Conservation (phyloP, 2,797 vertebrate species). For the Chelon auratus region DNA sequence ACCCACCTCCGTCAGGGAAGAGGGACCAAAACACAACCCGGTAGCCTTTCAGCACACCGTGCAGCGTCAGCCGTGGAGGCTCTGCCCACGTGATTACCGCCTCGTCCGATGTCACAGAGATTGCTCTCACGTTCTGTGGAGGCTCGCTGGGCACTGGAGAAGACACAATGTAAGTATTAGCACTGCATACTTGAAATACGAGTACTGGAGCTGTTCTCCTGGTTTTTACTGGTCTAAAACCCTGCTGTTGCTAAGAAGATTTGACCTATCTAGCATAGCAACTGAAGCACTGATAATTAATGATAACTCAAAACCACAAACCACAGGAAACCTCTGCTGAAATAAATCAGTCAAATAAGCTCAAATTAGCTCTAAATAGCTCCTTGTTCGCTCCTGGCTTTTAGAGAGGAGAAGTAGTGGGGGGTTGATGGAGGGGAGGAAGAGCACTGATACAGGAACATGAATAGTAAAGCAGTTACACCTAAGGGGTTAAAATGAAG, state of each 20-base stretch:
- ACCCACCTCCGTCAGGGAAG: conserved; percentile 96
- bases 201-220: conserved; percentile 4
- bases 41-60: conserved; percentile 97
- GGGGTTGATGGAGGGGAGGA: conserved; percentile 25
- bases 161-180: conserved; percentile 10
- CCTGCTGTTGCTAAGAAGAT: conserved; percentile 31
- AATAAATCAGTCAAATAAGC: conserved; percentile 67
- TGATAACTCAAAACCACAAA: conserved; percentile 47
- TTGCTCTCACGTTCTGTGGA: conserved; percentile 94
- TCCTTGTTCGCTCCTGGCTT: conserved; percentile 57
- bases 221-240: conserved; percentile 8
- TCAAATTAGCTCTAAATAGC: conserved; percentile 63
- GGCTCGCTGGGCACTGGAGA: conserved; percentile 95
- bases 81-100: conserved; percentile 97
- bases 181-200: not conserved
- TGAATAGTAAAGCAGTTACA: conserved; percentile 59
- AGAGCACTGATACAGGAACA: conserved; percentile 20
- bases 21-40: conserved; percentile 97
- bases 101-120: conserved; percentile 97
- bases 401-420: conserved; percentile 37
- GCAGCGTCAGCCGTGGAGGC: conserved; percentile 95
- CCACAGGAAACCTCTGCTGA: conserved; percentile 48
- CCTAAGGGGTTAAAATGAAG: conserved; percentile 68
- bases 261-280: conserved; percentile 24
- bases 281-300: conserved; percentile 42